These are phyloP conservation scores for Conomelus anceps DNA, from an alignment of 2,888 invertebrate genomes.

Conservation along the genomic window DNA sequence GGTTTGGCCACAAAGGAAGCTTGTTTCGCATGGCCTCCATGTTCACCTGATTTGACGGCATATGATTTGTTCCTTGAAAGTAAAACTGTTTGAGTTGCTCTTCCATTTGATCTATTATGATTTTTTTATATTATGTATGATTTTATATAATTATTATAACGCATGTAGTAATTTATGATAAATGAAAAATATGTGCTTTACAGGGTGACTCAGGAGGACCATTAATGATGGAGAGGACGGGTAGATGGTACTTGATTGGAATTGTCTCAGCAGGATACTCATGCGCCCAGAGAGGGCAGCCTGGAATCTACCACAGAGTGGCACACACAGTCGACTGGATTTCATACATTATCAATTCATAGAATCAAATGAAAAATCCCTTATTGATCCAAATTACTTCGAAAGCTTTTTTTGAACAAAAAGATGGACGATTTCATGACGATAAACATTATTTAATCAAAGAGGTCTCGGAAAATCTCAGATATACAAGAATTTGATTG, in stretches of 20 bases:
- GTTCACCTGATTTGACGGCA: too few relatives aligned
- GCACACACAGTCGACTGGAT: slow-evolving; percentile 94
- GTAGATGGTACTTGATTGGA: slow-evolving; percentile 84
- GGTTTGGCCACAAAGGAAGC: too few relatives aligned
- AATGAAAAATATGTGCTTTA: slow-evolving; percentile 33
- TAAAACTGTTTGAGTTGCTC: too few relatives aligned
- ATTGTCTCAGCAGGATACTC: slow-evolving; percentile 92
- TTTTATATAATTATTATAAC: too few relatives aligned
- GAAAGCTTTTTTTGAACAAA: background rate
- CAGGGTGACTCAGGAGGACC: slow-evolving; percentile 86
- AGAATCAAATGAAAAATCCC: background rate
- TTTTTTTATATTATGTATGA: background rate
- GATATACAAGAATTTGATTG: too few relatives aligned
- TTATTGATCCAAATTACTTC: background rate
- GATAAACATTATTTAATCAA: background rate
- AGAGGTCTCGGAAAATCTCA: too few relatives aligned
- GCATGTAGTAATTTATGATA: background rate
- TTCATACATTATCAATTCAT: slow-evolving; percentile 52
- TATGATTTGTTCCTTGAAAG: too few relatives aligned
- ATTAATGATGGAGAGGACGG: slow-evolving; percentile 78
- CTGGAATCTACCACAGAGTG: slow-evolving; percentile 89
- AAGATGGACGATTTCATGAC: background rate
- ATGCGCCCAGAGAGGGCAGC: slow-evolving; percentile 87
- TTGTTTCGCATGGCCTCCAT: too few relatives aligned
- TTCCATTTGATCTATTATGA: too few relatives aligned